Evolutionary conservation across 2,113 vertebrate species (phyloP).

Genomic region (Rissa tridactyla): DNA sequence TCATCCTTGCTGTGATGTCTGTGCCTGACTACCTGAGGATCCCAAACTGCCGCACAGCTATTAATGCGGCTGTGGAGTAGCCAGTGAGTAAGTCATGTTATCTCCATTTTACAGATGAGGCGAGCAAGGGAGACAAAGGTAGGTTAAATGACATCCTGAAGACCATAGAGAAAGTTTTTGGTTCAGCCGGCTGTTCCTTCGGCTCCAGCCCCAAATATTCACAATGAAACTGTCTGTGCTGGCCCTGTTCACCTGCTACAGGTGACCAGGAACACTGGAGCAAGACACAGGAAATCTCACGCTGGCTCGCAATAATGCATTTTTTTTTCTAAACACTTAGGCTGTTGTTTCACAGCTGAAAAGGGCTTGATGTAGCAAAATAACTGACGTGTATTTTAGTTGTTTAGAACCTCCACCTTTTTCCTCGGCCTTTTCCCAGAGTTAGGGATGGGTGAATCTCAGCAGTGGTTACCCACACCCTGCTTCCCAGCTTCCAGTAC

Average conservation of each 20-base stretch:
- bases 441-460: neutral
- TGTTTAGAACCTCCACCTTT: neutral
- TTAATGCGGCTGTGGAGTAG: neutral
- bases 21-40: neutral
- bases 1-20: neutral
- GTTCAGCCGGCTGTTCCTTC: neutral
- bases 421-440: neutral
- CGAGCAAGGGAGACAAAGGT: neutral
- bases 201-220: neutral
- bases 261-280: neutral
- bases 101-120: neutral
- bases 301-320: neutral
- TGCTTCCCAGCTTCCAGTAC: neutral
- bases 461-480: neutral
- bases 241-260: accelerated
- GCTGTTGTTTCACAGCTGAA: neutral
- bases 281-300: neutral
- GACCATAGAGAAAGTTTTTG: neutral
- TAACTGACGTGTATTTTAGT: neutral
- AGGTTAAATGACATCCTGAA: neutral
- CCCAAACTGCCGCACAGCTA: neutral
- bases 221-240: accelerated
- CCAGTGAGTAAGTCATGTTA: neutral
- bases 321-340: neutral
- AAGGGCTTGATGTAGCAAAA: neutral